phyloP scores from a whole-genome alignment of 2,797 vertebrate species.

The Rachycentron canadum region DNA sequence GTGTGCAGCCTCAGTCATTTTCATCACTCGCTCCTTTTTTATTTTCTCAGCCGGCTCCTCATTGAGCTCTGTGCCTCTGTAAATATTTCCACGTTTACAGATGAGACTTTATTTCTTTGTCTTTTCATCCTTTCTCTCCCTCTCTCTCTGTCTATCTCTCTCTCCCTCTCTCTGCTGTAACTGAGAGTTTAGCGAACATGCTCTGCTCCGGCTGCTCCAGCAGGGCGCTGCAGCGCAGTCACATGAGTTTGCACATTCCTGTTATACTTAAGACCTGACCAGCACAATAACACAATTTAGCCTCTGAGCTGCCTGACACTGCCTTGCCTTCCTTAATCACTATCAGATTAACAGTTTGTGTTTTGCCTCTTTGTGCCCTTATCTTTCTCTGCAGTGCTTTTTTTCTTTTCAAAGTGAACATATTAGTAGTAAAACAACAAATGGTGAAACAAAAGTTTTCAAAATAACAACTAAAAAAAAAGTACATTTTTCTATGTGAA shows the following conservation, averaged over 20 bases:
- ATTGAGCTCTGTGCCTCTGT: conserved; percentile 24
- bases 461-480: too few relatives aligned
- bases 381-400: background rate
- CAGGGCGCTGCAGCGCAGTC: conserved; percentile 13
- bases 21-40: conserved; percentile 29
- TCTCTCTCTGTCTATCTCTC: background rate
- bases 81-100: conserved; percentile 42
- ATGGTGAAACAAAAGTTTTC: background rate
- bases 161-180: conserved; percentile 6
- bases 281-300: background rate
- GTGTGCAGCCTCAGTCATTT: conserved; percentile 22
- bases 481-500: background rate
- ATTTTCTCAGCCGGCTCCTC: conserved; percentile 15
- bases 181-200: conserved; percentile 21
- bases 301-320: background rate
- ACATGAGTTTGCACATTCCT: conserved; percentile 23
- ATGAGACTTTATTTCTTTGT: conserved; percentile 8
- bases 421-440: background rate
- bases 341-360: background rate
- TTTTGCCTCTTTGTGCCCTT: background rate
- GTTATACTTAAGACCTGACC: background rate
- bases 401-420: background rate
- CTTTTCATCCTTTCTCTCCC: conserved; percentile 3
- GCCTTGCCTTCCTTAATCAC: background rate
- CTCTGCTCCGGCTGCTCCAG: conserved; percentile 3